Conservation (phyloP, 2,888 invertebrate genomes). For the Amblyjoppa proteus region DNA sequence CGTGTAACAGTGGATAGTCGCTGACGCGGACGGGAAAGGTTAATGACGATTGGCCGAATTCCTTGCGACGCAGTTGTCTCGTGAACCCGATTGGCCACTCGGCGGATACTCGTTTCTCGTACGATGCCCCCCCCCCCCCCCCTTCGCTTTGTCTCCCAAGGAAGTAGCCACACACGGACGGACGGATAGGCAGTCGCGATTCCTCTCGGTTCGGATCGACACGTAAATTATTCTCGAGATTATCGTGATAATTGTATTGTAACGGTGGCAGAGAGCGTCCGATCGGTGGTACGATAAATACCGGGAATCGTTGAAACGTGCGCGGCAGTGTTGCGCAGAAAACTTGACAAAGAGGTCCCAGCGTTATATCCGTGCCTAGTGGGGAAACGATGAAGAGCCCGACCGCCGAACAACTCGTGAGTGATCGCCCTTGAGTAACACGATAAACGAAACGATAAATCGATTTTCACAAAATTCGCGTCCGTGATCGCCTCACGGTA, state of each 20-base stretch:
- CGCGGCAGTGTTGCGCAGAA: constrained; percentile 11
- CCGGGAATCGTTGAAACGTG: constrained; percentile 5
- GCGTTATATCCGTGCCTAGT: neutral
- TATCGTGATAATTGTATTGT: neutral
- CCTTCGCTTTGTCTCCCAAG: constrained; percentile 13
- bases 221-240: constrained; percentile 24
- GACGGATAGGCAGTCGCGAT: constrained; percentile 41
- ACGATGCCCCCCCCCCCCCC: constrained; percentile 35
- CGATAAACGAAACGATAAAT: neutral
- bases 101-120: constrained; percentile 50
- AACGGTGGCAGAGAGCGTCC: neutral
- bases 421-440: constrained; percentile 46
- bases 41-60: constrained; percentile 63
- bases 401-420: constrained; percentile 71
- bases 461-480: neutral
- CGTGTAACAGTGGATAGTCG: constrained; percentile 16
- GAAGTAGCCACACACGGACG: neutral
- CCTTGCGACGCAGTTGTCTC: constrained; percentile 21
- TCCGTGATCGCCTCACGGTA: neutral
- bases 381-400: constrained; percentile 67
- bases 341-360: neutral
- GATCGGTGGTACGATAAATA: neutral
- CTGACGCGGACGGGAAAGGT: constrained; percentile 5
- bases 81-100: constrained; percentile 66
- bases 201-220: constrained; percentile 41